Evolutionary conservation across 1,140 invertebrate species (phyloP).

Genomic region (Ganaspis sp.): DNA sequence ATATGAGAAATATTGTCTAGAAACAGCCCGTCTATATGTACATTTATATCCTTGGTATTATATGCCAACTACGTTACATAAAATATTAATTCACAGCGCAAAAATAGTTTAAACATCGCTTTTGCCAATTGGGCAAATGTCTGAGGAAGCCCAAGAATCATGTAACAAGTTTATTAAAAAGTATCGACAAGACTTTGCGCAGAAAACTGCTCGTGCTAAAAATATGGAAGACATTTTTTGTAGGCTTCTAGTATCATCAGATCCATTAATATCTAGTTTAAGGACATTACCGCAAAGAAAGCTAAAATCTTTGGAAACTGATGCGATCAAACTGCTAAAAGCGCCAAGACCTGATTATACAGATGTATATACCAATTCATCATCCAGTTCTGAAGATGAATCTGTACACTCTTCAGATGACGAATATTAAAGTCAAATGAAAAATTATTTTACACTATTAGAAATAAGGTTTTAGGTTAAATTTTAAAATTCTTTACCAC

Average conservation of each 20-base stretch:
- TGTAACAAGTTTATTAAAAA: conserved; percentile 42
- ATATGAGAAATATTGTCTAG: conserved; percentile 44
- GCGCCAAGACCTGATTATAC: no score
- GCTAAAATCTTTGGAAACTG: no score
- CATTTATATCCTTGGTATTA: conserved; percentile 46
- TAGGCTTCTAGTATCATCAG: conserved; percentile 39
- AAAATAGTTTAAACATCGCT: background rate
- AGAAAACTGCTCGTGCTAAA: conserved; percentile 35
- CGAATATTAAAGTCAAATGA: no score
- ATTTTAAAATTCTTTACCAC: no score
- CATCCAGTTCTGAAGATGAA: no score
- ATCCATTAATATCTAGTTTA: conserved; percentile 43
- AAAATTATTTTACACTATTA: no score
- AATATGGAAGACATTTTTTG: conserved; percentile 44
- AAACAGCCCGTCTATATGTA: conserved; percentile 51
- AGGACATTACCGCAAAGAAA: conserved; percentile 1
- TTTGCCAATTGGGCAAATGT: no score
- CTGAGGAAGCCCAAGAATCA: conserved; percentile 44
- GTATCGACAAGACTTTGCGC: conserved; percentile 33
- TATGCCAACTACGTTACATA: conserved; percentile 52
- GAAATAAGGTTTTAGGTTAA: no score
- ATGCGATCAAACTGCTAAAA: no score
- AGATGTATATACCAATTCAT: no score
- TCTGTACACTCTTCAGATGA: no score
- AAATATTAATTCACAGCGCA: conserved; percentile 60